Evolutionary conservation across 2,888 invertebrate species (phyloP).

Genomic region (Allacma fusca): DNA sequence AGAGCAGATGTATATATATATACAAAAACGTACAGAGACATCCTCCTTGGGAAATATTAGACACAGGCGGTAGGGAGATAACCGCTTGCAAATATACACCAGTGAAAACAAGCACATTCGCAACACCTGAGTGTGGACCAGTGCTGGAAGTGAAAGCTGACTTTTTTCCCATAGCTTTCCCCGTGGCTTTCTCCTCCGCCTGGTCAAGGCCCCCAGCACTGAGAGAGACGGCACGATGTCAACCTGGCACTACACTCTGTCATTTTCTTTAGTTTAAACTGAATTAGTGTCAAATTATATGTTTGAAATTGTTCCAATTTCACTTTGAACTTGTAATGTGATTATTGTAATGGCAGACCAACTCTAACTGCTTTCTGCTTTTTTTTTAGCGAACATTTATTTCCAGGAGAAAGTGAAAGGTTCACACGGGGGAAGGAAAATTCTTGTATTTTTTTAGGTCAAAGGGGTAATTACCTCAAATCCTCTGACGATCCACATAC

Average conservation of each 20-base stretch:
- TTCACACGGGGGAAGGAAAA: background rate
- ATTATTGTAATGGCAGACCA: background rate
- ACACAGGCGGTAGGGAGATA: too few relatives aligned
- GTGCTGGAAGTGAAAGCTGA: background rate
- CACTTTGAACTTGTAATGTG: background rate
- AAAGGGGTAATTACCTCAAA: constrained; percentile 1
- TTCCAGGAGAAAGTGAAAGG: background rate
- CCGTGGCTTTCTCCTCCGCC: background rate
- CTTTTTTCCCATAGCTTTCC: background rate
- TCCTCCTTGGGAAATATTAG: too few relatives aligned
- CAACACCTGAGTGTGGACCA: too few relatives aligned
- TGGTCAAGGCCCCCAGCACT: background rate
- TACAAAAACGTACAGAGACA: background rate
- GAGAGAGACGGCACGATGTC: background rate
- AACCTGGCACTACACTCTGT: background rate
- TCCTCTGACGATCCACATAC: background rate
- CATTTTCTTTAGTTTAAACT: background rate
- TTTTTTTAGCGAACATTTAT: background rate
- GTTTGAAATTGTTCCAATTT: background rate
- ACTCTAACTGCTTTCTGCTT: background rate
- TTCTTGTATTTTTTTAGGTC: background rate
- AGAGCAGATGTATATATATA: background rate
- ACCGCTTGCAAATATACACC: too few relatives aligned
- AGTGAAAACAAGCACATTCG: too few relatives aligned
- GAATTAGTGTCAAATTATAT: background rate